Conservation (phyloP, 2,888 invertebrate genomes). For the Camponotus fellah region DNA sequence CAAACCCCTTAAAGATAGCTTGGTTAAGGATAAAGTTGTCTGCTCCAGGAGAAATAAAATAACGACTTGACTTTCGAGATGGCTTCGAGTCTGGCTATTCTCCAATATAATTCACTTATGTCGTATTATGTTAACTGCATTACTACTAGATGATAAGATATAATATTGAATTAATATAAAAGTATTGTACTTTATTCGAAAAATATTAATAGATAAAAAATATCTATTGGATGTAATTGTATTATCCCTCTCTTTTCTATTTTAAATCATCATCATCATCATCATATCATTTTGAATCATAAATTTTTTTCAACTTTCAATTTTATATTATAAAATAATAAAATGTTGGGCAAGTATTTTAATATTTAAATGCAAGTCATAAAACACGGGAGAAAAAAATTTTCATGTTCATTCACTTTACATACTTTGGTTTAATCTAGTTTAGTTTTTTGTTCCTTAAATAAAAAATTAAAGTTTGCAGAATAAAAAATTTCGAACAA, state of each 20-base stretch:
- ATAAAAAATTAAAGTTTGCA: neutral
- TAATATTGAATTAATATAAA: neutral
- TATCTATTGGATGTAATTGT: neutral
- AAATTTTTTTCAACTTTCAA: neutral
- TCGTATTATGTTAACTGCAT: conserved; percentile 16
- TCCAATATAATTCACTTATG: conserved; percentile 16
- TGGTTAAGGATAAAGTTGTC: conserved; percentile 23
- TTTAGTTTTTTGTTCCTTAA: neutral
- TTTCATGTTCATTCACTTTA: conserved; percentile 15
- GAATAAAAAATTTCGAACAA: neutral
- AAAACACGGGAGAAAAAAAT: neutral
- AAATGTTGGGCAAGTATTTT: neutral
- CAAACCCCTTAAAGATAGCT: conserved; percentile 9
- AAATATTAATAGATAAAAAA: neutral
- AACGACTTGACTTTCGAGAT: neutral
- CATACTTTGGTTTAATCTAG: neutral
- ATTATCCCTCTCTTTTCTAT: too few relatives aligned
- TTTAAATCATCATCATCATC: too few relatives aligned
- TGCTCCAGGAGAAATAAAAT: neutral
- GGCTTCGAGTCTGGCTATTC: neutral
- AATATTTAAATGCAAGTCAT: neutral
- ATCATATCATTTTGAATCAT: neutral
- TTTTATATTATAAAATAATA: neutral
- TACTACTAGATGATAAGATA: neutral
- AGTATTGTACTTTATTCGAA: neutral